Conservation (phyloP, 1,140 invertebrate genomes). For the Drosophila mauritiana region DNA sequence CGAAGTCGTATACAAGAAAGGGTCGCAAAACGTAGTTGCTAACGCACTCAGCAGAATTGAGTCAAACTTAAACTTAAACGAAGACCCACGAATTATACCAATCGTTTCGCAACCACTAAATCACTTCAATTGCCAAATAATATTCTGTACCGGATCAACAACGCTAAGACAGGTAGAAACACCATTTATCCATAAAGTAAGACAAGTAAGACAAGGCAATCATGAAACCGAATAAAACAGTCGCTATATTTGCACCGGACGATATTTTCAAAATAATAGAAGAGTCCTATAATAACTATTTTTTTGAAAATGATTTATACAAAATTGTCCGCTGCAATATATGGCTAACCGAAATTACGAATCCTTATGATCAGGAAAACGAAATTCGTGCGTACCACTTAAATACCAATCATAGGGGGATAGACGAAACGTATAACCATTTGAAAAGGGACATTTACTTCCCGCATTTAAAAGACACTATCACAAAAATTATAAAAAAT, state of each 20-base stretch:
- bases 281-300: background rate
- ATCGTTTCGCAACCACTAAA: background rate
- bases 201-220: slow-evolving; percentile 8
- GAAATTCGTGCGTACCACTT: no score
- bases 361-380: no score
- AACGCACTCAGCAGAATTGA: slow-evolving; percentile 1
- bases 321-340: no score
- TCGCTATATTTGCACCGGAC: background rate
- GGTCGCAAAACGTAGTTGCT: background rate
- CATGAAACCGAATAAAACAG: background rate
- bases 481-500: no score
- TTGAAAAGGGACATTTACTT: no score
- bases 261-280: slow-evolving; percentile 1
- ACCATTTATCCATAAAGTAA: no score
- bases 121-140: background rate
- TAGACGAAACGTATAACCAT: no score
- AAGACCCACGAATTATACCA: background rate
- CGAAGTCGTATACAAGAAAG: background rate
- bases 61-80: background rate
- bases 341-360: no score
- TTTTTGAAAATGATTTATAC: background rate
- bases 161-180: background rate
- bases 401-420: no score
- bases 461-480: no score
- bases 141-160: background rate